Conservation (phyloP, 2,888 invertebrate species). For the Myopa tessellatipennis region DNA sequence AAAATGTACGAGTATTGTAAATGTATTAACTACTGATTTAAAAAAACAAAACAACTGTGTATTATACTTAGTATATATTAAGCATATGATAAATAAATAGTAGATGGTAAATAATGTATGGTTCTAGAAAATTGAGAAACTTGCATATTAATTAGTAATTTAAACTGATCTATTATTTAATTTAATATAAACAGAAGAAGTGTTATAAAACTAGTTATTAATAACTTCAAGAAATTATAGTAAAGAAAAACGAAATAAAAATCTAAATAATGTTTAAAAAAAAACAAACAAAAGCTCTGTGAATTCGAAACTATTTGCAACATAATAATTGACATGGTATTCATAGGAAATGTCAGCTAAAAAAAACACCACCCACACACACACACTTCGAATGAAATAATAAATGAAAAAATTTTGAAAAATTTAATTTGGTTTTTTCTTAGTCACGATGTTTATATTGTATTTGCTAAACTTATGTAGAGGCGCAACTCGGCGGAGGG, state of each 20-base stretch:
- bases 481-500: too few relatives aligned
- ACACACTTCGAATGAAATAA: slow-evolving; percentile 40
- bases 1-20: slow-evolving; percentile 37
- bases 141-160: neutral
- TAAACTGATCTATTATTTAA: slow-evolving; percentile 27
- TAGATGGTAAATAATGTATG: slow-evolving; percentile 22
- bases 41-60: slow-evolving; percentile 21
- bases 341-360: slow-evolving; percentile 66
- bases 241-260: slow-evolving; percentile 28
- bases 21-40: slow-evolving; percentile 17
- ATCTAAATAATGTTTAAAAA: slow-evolving; percentile 43
- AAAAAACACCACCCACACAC: slow-evolving; percentile 49
- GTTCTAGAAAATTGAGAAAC: neutral
- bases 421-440: neutral
- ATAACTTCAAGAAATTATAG: slow-evolving; percentile 32
- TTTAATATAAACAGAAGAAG: slow-evolving; percentile 25
- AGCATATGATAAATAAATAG: slow-evolving; percentile 9
- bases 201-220: slow-evolving; percentile 31
- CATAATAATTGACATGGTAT: slow-evolving; percentile 64
- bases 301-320: slow-evolving; percentile 53
- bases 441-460: too few relatives aligned
- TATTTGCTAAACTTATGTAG: too few relatives aligned
- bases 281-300: slow-evolving; percentile 41
- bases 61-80: slow-evolving; percentile 28
- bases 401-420: slow-evolving; percentile 42